These are phyloP conservation scores for Coracias cyanogaster DNA, from an alignment of 2,797 vertebrate genomes.

Conservation along the genomic window DNA sequence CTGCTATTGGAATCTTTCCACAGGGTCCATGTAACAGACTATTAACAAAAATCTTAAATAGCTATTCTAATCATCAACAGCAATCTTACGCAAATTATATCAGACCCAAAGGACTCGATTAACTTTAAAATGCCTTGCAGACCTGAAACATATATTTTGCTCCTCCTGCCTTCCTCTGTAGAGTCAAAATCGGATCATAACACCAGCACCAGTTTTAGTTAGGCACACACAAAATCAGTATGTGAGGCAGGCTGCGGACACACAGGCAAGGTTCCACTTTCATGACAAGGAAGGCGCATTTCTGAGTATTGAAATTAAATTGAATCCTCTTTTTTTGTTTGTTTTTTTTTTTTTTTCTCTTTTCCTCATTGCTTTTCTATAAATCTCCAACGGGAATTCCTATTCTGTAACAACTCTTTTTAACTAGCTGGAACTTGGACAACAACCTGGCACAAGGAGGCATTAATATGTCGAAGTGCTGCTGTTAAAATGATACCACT, in stretches of 20 bases:
- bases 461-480: not conserved
- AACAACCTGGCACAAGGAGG: constrained; percentile 17
- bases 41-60: constrained; percentile 81
- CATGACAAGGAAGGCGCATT: constrained; percentile 61
- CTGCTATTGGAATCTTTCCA: constrained; percentile 76
- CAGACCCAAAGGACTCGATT: constrained; percentile 74
- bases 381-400: constrained; percentile 38
- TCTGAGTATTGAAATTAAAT: constrained; percentile 56
- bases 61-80: constrained; percentile 78
- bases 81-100: constrained; percentile 78
- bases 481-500: constrained; percentile 18
- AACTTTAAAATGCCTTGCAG: constrained; percentile 76
- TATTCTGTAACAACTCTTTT: not conserved
- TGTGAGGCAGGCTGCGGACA: constrained; percentile 7
- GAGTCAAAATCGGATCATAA: constrained; percentile 36
- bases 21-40: constrained; percentile 70
- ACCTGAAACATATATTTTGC: constrained; percentile 68
- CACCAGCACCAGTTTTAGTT: constrained; percentile 16
- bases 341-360: too few species aligned
- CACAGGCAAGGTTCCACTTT: constrained; percentile 19
- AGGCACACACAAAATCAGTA: constrained; percentile 29
- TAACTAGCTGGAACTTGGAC: constrained; percentile 31
- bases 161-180: constrained; percentile 18
- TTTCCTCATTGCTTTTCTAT: not conserved
- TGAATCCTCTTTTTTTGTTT: not conserved